A percentile compares a stretch with the other conserved stretches of the same genome.
phyloP scores from a whole-genome alignment of 2,888 invertebrate genomes.

The Cepaea hortensis region DNA sequence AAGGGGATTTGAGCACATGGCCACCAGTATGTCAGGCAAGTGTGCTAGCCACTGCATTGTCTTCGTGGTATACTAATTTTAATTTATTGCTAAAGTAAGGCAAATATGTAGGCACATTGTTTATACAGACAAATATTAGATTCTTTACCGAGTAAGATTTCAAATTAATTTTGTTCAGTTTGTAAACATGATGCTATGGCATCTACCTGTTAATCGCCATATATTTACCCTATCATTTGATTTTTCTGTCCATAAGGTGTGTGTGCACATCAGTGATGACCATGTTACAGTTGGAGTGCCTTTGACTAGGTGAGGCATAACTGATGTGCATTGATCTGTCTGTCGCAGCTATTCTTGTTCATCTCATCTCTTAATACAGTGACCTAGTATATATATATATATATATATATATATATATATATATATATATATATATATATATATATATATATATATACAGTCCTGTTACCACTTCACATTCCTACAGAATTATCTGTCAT shows the following conservation, averaged over 20 bases:
- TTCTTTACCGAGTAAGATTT: background rate
- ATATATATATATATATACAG: too few species aligned
- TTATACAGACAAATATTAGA: background rate
- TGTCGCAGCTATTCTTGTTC: background rate
- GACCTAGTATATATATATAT: background rate
- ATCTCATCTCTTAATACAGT: background rate
- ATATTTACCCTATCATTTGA: background rate
- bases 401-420: too few species aligned
- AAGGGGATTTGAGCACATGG: too few species aligned
- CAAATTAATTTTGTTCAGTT: background rate
- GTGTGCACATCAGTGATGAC: slow-evolving; percentile 59
- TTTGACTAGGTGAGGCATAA: slow-evolving; percentile 52
- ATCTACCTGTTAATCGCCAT: background rate
- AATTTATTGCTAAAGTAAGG: too few species aligned
- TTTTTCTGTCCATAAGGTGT: slow-evolving; percentile 51
- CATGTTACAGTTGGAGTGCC: slow-evolving; percentile 58
- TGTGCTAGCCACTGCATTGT: too few species aligned
- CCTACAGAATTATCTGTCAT: too few species aligned
- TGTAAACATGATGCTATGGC: background rate
- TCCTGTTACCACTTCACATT: too few species aligned
- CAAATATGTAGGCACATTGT: too few species aligned
- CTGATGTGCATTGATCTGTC: background rate
- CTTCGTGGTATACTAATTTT: too few species aligned
- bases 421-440: too few species aligned
- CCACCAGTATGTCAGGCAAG: too few species aligned